phyloP scores from a whole-genome alignment of 53 echinoderm and acorn worm species.

The Temnopleurus reevesii region DNA sequence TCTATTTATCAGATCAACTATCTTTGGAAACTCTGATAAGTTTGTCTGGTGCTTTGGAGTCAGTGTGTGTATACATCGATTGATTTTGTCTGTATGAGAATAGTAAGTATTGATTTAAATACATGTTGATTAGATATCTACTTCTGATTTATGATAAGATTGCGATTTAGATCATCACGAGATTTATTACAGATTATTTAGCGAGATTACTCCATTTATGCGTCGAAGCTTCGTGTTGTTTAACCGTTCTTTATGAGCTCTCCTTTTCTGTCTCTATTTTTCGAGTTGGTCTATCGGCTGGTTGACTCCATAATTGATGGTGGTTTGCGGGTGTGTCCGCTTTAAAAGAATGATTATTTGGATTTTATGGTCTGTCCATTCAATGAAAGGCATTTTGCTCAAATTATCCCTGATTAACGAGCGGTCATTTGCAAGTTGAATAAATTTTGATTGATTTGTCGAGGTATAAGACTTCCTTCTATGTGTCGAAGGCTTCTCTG shows the following conservation, averaged over 20 bases:
- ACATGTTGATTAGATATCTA: too few species aligned
- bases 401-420: background rate
- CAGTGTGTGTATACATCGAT: background rate
- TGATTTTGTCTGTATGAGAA: background rate
- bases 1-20: background rate
- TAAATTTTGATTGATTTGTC: background rate
- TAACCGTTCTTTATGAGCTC: too few species aligned
- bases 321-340: background rate
- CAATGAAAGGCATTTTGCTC: background rate
- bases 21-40: background rate
- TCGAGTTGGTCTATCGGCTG: background rate
- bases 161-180: too few species aligned
- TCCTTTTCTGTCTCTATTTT: background rate
- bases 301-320: background rate
- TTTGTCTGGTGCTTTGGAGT: background rate
- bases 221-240: too few species aligned
- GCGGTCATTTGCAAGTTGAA: background rate
- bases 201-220: too few species aligned
- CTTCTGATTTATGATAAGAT: too few species aligned
- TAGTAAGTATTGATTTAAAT: background rate
- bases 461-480: background rate
- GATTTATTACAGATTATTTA: too few species aligned
- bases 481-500: background rate
- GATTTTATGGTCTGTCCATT: background rate
- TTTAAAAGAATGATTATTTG: conserved; percentile 22